Percentiles rank a stretch among this genome's conserved stretches.
These are phyloP conservation scores for Drosophila sordidula DNA, from an alignment of 2,888 invertebrate species.

Conservation along the genomic window DNA sequence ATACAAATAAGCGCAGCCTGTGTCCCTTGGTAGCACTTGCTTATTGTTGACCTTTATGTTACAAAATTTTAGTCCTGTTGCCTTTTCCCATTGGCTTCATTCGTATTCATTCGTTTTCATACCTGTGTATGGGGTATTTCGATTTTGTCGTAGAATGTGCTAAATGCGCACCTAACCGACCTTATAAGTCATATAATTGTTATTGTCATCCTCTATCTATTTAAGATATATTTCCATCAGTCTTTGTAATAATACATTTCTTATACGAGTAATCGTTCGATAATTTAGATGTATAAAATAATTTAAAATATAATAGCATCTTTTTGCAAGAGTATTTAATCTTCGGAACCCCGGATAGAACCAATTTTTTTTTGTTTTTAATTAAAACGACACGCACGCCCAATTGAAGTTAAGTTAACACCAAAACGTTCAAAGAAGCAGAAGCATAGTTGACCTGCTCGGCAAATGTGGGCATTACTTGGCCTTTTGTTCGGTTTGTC, in stretches of 20 bases:
- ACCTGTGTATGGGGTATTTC: background rate
- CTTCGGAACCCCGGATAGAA: background rate
- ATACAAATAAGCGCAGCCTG: background rate
- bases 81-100: background rate
- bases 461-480: conserved; percentile 27
- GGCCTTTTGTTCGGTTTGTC: conserved; percentile 26
- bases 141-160: background rate
- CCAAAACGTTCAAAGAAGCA: background rate
- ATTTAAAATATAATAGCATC: background rate
- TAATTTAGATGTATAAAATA: background rate
- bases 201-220: background rate
- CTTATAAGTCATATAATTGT: background rate
- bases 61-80: background rate
- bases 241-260: too few species aligned
- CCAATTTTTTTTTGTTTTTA: background rate
- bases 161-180: background rate
- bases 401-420: background rate
- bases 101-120: background rate
- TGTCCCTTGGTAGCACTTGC: background rate
- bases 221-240: too few species aligned
- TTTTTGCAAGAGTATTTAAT: background rate
- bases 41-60: background rate
- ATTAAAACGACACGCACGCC: conserved; percentile 4
- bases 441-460: background rate
- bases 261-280: too few species aligned